A percentile compares a stretch with the other conserved stretches of the same genome.
phyloP scores from a whole-genome alignment of 2,888 invertebrate species.

The Drosophila pegasa region DNA sequence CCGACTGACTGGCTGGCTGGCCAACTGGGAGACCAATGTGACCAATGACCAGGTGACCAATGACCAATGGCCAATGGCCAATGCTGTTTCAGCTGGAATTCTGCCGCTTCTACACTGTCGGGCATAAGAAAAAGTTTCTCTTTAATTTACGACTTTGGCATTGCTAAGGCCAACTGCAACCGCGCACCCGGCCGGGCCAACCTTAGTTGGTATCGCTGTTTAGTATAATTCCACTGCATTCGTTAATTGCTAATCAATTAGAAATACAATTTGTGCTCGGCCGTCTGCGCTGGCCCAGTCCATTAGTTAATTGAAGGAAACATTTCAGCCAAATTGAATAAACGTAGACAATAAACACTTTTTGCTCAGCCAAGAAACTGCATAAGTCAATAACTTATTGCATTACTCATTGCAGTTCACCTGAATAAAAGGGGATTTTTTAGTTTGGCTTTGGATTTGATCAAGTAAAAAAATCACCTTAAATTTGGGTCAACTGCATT shows the following conservation, averaged over 20 bases:
- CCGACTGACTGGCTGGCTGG: slow-evolving; percentile 28
- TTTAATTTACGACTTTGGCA: slow-evolving; percentile 48
- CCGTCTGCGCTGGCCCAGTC: background rate
- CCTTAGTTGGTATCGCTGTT: slow-evolving; percentile 25
- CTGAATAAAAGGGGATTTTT: slow-evolving; percentile 25
- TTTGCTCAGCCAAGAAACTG: background rate
- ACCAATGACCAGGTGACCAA: slow-evolving; percentile 35
- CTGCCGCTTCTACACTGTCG: slow-evolving; percentile 39
- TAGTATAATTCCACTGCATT: slow-evolving; percentile 33
- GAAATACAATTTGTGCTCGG: slow-evolving; percentile 1
- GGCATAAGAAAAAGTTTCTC: slow-evolving; percentile 55
- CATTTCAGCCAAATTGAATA: slow-evolving; percentile 14
- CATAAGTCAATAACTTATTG: slow-evolving; percentile 1
- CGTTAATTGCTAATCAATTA: slow-evolving; percentile 52
- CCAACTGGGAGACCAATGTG: slow-evolving; percentile 10
- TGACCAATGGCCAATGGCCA: slow-evolving; percentile 46
- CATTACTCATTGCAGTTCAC: background rate
- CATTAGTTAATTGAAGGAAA: slow-evolving; percentile 51
- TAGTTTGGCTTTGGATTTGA: background rate
- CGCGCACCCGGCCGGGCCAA: slow-evolving; percentile 17
- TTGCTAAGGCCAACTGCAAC: slow-evolving; percentile 57
- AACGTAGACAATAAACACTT: slow-evolving; percentile 23
- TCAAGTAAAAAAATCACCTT: slow-evolving; percentile 11
- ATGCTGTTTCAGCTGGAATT: slow-evolving; percentile 52
- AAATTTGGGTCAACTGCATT: slow-evolving; percentile 47